Conservation (phyloP, 2,888 invertebrate species). For the Sericinus montela region DNA sequence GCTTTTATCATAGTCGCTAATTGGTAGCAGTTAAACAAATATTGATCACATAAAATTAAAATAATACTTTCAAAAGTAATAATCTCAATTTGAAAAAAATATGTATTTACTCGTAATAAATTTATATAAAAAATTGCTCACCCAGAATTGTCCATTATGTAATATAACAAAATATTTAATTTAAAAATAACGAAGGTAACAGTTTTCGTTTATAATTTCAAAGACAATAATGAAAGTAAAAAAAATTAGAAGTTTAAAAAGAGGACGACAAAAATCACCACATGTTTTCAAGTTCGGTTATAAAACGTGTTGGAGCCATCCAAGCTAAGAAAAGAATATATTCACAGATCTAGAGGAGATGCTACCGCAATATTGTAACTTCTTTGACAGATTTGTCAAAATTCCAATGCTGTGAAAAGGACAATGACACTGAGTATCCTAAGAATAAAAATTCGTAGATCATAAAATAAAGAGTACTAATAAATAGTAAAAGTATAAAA, state of each 20-base stretch:
- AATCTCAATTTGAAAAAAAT: slow-evolving; percentile 35
- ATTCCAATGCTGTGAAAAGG: no score
- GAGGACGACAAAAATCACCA: slow-evolving; percentile 36
- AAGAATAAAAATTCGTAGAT: no score
- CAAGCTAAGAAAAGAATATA: background rate
- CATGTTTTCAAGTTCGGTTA: slow-evolving; percentile 25
- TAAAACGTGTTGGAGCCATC: background rate
- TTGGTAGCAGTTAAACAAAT: no score
- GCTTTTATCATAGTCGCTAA: no score
- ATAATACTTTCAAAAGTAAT: background rate
- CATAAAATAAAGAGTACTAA: no score
- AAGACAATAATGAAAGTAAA: background rate
- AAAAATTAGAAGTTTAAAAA: background rate
- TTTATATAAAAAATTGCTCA: slow-evolving; percentile 43
- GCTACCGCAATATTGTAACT: no score
- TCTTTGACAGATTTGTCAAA: no score
- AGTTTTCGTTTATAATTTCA: background rate
- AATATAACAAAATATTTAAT: slow-evolving; percentile 30
- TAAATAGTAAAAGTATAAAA: no score
- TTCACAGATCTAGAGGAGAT: no score
- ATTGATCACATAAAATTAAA: background rate
- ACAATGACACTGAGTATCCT: no score
- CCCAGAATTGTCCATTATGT: slow-evolving; percentile 61
- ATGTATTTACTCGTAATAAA: slow-evolving; percentile 36
- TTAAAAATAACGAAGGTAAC: slow-evolving; percentile 1